phyloP scores from a whole-genome alignment of 2,797 vertebrate genomes.

The Diplodus sargus region DNA sequence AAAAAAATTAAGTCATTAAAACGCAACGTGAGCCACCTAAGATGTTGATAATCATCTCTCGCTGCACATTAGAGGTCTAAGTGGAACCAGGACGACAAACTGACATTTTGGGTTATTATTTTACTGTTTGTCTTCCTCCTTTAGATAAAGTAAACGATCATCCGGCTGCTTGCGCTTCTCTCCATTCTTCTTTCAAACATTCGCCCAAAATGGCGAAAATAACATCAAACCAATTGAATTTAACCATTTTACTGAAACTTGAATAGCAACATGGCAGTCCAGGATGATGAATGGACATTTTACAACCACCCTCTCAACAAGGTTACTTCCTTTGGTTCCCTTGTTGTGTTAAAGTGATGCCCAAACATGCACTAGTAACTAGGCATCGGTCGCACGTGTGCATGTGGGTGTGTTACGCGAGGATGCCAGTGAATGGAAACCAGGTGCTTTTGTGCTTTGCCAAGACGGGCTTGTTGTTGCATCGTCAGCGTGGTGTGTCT shows the following conservation, averaged over 20 bases:
- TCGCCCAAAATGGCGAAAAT: neutral
- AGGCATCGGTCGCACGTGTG: constrained; percentile 29
- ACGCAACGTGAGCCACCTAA: neutral
- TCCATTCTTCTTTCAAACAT: neutral
- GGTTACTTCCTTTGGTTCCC: constrained; percentile 11
- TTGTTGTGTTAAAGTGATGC: constrained; percentile 34
- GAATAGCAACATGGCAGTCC: neutral
- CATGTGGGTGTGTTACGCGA: constrained; percentile 32
- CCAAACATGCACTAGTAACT: constrained; percentile 37
- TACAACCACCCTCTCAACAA: neutral
- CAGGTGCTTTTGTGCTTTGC: constrained; percentile 71
- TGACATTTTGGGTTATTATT: neutral
- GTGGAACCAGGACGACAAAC: neutral
- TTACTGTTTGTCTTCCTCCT: neutral
- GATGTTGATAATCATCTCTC: neutral
- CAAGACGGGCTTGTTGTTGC: constrained; percentile 66
- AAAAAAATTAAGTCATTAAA: neutral
- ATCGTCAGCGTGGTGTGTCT: constrained; percentile 72
- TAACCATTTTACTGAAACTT: neutral
- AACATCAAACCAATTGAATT: neutral
- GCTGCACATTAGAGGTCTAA: neutral
- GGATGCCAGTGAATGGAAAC: constrained; percentile 71
- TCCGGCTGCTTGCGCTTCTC: neutral
- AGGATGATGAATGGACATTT: constrained; percentile 23
- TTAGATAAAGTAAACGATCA: neutral